Conservation (phyloP, 1,140 invertebrate genomes). For the Pseudoatta argentina region DNA sequence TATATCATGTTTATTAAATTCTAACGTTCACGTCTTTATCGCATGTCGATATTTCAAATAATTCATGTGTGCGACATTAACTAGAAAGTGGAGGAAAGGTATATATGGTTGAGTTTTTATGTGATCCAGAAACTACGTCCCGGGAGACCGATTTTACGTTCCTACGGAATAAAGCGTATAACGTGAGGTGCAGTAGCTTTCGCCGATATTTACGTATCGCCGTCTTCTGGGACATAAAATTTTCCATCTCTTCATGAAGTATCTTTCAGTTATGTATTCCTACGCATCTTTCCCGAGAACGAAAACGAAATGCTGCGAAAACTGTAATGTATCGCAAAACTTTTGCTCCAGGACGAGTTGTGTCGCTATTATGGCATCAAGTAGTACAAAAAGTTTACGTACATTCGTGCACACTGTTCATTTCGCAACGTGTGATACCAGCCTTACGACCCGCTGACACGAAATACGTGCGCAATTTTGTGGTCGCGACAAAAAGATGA, state of each 20-base stretch:
- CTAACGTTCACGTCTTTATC: neutral
- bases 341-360: conserved; percentile 4
- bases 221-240: conserved; percentile 53
- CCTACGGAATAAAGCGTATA: conserved; percentile 41
- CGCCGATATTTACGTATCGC: conserved; percentile 58
- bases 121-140: conserved; percentile 25
- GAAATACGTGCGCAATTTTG: conserved; percentile 69
- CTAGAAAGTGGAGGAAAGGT: conserved; percentile 33
- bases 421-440: conserved; percentile 66
- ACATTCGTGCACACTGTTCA: conserved; percentile 61
- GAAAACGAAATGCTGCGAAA: conserved; percentile 36
- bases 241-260: conserved; percentile 54
- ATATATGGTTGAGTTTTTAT: conserved; percentile 47
- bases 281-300: conserved; percentile 5
- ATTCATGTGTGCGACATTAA: conserved; percentile 22
- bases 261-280: conserved; percentile 46
- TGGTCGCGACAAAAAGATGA: conserved; percentile 61
- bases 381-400: neutral
- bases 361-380: conserved; percentile 8
- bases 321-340: conserved; percentile 8
- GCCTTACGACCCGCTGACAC: conserved; percentile 71
- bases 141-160: conserved; percentile 58
- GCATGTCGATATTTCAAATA: conserved; percentile 9
- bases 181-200: conserved; percentile 27
- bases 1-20: conserved; percentile 14